Conservation (phyloP, 2,113 vertebrate genomes). For the Saimiri boliviensis region DNA sequence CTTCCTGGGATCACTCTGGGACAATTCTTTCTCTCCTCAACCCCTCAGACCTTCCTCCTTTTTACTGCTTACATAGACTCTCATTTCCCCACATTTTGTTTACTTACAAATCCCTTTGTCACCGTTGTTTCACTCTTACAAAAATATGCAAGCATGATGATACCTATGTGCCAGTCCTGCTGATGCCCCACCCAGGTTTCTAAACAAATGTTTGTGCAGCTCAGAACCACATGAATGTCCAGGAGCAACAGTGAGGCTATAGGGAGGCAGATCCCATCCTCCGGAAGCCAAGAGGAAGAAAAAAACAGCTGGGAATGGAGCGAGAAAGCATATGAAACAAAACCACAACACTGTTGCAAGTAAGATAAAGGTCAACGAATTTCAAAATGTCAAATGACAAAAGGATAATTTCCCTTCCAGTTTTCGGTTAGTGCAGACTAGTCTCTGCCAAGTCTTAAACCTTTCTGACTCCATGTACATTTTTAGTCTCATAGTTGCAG, state of each 20-base stretch:
- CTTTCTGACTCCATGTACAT: not conserved
- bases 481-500: slow-evolving; percentile 5
- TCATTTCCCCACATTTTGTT: not conserved
- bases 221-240: not conserved
- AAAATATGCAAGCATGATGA: rapidly evolving
- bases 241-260: not conserved
- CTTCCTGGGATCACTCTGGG: not conserved
- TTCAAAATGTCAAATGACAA: slow-evolving; percentile 70
- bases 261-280: not conserved
- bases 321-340: slow-evolving; percentile 60
- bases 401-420: slow-evolving; percentile 22
- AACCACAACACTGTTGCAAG: slow-evolving; percentile 47
- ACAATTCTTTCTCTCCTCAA: not conserved
- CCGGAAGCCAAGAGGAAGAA: not conserved
- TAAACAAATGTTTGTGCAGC: not conserved
- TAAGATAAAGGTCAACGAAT: slow-evolving; percentile 65
- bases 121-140: not conserved
- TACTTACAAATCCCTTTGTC: not conserved
- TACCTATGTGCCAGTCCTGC: rapidly evolving
- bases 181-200: rapidly evolving
- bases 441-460: slow-evolving; percentile 18
- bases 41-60: not conserved
- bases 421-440: slow-evolving; percentile 1
- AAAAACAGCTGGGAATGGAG: not conserved
- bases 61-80: not conserved